These are phyloP conservation scores for Chironomus tentans DNA, from an alignment of 2,888 invertebrate genomes.

Conservation along the genomic window DNA sequence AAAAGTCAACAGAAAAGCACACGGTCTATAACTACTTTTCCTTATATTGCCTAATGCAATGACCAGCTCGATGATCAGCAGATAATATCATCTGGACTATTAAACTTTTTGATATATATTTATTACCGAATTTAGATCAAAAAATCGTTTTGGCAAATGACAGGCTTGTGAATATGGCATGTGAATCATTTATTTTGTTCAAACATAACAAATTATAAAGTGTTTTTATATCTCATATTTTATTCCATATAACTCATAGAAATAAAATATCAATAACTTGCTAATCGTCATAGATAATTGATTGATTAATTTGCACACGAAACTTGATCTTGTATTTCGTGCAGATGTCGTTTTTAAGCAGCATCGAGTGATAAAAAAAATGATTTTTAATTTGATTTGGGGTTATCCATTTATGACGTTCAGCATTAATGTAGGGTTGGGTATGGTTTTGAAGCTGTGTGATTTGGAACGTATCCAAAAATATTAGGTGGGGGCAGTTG, in stretches of 20 bases:
- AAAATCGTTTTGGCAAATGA: background rate
- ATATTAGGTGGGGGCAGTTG: no score
- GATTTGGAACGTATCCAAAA: no score
- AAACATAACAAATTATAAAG: background rate
- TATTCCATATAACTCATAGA: background rate
- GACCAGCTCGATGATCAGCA: no score
- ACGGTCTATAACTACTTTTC: no score
- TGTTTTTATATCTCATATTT: background rate
- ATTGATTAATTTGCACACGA: background rate
- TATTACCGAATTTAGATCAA: background rate
- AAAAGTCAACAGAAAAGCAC: no score
- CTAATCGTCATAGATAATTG: background rate
- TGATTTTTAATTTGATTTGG: no score
- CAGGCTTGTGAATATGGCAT: background rate
- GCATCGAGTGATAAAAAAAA: background rate
- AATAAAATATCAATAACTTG: background rate
- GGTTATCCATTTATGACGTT: no score
- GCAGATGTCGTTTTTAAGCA: background rate
- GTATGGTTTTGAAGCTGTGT: no score
- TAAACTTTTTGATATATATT: background rate
- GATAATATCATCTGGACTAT: no score
- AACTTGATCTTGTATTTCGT: background rate
- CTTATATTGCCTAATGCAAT: no score
- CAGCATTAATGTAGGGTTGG: no score
- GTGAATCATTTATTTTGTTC: background rate